phyloP scores from a whole-genome alignment of 2,888 invertebrate species.

The Amblyteles armatorius region DNA sequence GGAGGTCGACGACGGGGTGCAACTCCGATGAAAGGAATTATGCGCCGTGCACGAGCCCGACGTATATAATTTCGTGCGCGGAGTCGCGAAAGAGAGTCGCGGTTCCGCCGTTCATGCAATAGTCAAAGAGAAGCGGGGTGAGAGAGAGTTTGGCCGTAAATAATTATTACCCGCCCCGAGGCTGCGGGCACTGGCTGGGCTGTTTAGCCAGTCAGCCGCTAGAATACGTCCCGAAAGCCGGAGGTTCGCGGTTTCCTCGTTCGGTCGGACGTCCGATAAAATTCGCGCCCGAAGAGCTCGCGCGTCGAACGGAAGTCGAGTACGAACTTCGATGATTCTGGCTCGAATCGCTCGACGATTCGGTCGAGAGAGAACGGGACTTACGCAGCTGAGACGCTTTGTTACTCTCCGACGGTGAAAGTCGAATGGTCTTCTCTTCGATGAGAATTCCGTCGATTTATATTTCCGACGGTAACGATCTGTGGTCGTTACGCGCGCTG shows the following conservation, averaged over 20 bases:
- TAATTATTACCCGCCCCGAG: conserved; percentile 63
- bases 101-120: conserved; percentile 19
- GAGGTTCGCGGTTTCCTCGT: conserved; percentile 14
- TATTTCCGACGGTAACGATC: conserved; percentile 20
- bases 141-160: conserved; percentile 63
- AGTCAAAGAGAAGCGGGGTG: conserved; percentile 43
- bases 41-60: conserved; percentile 24
- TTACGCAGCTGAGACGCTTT: conserved; percentile 69
- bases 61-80: conserved; percentile 48
- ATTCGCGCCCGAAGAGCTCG: conserved; percentile 49
- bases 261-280: conserved; percentile 48
- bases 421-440: conserved; percentile 68
- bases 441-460: conserved; percentile 22
- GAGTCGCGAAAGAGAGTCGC: conserved; percentile 41
- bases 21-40: conserved; percentile 35
- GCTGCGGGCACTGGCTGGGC: conserved; percentile 9
- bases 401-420: conserved; percentile 70
- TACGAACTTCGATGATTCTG: conserved; percentile 64
- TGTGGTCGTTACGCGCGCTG: not conserved
- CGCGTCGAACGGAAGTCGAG: conserved; percentile 31
- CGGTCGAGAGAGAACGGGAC: no score
- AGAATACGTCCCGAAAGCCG: conserved; percentile 38
- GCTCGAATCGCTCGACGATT: conserved; percentile 27
- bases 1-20: conserved; percentile 16
- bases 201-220: conserved; percentile 25